Conservation (phyloP, 2,113 vertebrate species). For the Psammodynastes pulverulentus region DNA sequence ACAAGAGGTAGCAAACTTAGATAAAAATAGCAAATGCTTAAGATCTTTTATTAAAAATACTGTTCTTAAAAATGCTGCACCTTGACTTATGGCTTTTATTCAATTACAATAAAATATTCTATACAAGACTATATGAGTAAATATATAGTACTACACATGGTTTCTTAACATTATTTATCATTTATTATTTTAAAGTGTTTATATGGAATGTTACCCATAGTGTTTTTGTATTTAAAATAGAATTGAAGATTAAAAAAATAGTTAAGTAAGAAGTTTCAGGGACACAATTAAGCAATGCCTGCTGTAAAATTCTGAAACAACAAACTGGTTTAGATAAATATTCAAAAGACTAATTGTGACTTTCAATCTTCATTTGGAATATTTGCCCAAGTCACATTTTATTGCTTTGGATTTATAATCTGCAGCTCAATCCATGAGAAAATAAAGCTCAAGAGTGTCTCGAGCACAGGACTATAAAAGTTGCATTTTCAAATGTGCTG, state of each 20-base stretch:
- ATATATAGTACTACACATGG: not conserved
- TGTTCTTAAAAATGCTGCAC: not conserved
- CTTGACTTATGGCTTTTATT: not conserved
- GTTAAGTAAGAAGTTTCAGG: not conserved
- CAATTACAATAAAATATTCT: not conserved
- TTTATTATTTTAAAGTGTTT: not conserved
- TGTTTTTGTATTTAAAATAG: not conserved
- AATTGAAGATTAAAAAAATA: not conserved
- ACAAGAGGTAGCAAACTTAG: not conserved
- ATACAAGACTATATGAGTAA: not conserved
- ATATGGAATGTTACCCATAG: not conserved
- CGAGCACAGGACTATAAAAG: not conserved
- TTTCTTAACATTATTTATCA: not conserved
- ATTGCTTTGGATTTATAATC: not conserved
- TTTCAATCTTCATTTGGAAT: not conserved
- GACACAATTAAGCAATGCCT: not conserved
- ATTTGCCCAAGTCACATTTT: not conserved
- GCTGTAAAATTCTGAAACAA: not conserved
- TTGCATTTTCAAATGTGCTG: not conserved
- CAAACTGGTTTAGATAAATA: not conserved
- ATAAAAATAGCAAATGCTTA: not conserved
- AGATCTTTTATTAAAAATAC: not conserved
- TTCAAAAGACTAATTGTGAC: not conserved
- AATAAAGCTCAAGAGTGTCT: not conserved
- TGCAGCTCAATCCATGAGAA: not conserved